Percentiles rank a stretch among this genome's conserved stretches.
Evolutionary conservation across 2,888 invertebrate genomes (phyloP).

Genomic region (Mimachlamys varia): DNA sequence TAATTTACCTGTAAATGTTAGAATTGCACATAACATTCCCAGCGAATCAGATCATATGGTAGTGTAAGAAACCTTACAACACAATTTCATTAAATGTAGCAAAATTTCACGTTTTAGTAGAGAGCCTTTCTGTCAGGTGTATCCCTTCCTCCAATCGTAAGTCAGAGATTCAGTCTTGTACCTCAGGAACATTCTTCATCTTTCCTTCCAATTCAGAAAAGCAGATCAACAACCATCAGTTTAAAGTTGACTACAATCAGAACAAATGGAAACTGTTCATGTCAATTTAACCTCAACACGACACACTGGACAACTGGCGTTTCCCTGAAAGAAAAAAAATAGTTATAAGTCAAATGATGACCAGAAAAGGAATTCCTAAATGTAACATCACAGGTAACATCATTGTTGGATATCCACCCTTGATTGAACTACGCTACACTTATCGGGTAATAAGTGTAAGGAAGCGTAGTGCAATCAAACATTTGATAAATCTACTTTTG

Average conservation of each 20-base stretch:
- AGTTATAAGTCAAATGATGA: not conserved
- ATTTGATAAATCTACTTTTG: too few species aligned
- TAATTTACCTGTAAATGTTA: too few species aligned
- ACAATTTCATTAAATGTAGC: too few species aligned
- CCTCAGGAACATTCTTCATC: not conserved
- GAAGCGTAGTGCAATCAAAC: too few species aligned
- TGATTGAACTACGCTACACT: too few species aligned
- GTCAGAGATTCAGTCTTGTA: not conserved
- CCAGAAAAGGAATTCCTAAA: not conserved
- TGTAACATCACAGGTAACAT: too few species aligned
- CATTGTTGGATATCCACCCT: too few species aligned
- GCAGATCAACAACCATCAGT: not conserved
- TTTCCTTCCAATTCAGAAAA: not conserved
- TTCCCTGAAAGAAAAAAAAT: conserved; percentile 60
- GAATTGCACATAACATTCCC: too few species aligned
- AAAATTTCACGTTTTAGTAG: too few species aligned
- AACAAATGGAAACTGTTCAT: not conserved
- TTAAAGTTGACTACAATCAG: not conserved
- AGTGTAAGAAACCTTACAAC: too few species aligned
- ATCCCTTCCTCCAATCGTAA: not conserved
- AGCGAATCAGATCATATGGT: too few species aligned
- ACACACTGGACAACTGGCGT: conserved; percentile 67
- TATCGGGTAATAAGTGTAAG: too few species aligned
- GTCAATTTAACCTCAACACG: conserved; percentile 61
- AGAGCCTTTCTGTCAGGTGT: not conserved